Conservation (phyloP, 2,888 invertebrate species). For the Tinea pellionella region DNA sequence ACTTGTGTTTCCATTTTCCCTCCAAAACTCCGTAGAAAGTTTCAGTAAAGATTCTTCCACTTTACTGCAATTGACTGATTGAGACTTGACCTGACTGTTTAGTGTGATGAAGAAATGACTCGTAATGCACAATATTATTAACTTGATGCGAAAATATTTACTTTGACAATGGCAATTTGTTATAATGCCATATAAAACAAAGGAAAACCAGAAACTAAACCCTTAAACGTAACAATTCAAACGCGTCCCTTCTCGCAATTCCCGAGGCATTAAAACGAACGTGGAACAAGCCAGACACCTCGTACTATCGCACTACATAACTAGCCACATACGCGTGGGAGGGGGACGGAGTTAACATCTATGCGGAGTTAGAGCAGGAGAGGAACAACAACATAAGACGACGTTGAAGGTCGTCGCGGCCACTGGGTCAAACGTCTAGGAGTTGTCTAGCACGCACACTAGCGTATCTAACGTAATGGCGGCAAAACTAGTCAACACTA, state of each 20-base stretch:
- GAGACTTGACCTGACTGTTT: too few relatives aligned
- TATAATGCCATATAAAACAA: too few relatives aligned
- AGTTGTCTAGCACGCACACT: slow-evolving; percentile 63
- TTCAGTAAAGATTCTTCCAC: too few relatives aligned
- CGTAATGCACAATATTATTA: too few relatives aligned
- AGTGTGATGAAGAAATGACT: too few relatives aligned
- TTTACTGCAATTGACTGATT: too few relatives aligned
- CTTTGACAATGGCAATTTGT: too few relatives aligned
- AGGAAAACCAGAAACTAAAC: too few relatives aligned
- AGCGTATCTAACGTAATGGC: slow-evolving; percentile 14
- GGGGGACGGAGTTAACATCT: slow-evolving; percentile 24
- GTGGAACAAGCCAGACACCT: not conserved
- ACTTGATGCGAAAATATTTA: too few relatives aligned
- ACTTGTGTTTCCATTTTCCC: too few relatives aligned
- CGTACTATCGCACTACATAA: not conserved
- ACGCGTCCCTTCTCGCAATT: not conserved
- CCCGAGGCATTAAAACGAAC: not conserved
- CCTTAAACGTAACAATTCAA: too few relatives aligned
- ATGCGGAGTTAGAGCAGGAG: slow-evolving; percentile 34
- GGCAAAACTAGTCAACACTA: not conserved
- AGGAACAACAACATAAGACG: slow-evolving; percentile 57
- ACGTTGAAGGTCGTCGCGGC: slow-evolving; percentile 54
- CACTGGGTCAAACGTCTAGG: slow-evolving; percentile 67
- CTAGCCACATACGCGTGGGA: slow-evolving; percentile 30
- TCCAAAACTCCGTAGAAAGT: too few relatives aligned